Evolutionary conservation across 2,113 vertebrate genomes (phyloP).

Genomic region (Dromaius novaehollandiae): DNA sequence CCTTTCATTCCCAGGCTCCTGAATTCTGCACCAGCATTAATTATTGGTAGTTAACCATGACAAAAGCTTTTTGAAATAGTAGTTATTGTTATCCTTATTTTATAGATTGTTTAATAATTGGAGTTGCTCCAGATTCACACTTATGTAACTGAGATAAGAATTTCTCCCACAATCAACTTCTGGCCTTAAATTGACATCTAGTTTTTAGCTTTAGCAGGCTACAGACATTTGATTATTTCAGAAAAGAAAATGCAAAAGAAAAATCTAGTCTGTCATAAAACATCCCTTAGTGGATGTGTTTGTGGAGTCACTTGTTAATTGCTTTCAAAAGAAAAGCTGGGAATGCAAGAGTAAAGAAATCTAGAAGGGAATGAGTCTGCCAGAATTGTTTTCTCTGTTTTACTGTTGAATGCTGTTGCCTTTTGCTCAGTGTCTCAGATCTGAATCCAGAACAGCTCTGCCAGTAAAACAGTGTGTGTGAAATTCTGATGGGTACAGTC

Average conservation of each 20-base stretch:
- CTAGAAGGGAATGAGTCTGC: background rate
- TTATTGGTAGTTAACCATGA: background rate
- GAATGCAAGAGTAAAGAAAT: background rate
- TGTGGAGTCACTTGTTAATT: background rate
- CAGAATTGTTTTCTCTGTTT: background rate
- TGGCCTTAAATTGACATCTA: background rate
- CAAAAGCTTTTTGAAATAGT: conserved; percentile 13
- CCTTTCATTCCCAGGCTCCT: background rate
- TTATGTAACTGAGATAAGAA: conserved; percentile 22
- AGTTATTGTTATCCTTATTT: conserved; percentile 30
- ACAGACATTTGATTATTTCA: background rate
- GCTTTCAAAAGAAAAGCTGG: background rate
- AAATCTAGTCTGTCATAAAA: background rate
- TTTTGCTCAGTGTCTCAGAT: background rate
- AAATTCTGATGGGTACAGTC: background rate
- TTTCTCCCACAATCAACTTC: conserved; percentile 4
- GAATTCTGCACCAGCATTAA: background rate
- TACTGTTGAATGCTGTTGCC: background rate
- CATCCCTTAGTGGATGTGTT: background rate
- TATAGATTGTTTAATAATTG: conserved; percentile 32
- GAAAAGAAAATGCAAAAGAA: background rate
- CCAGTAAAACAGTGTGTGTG: background rate
- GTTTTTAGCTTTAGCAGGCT: background rate
- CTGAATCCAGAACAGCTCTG: background rate
- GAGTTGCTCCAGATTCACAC: background rate